A percentile compares a stretch with the other conserved stretches of the same genome.
phyloP scores from a whole-genome alignment of 2,113 vertebrate genomes.

The Sorex araneus region DNA sequence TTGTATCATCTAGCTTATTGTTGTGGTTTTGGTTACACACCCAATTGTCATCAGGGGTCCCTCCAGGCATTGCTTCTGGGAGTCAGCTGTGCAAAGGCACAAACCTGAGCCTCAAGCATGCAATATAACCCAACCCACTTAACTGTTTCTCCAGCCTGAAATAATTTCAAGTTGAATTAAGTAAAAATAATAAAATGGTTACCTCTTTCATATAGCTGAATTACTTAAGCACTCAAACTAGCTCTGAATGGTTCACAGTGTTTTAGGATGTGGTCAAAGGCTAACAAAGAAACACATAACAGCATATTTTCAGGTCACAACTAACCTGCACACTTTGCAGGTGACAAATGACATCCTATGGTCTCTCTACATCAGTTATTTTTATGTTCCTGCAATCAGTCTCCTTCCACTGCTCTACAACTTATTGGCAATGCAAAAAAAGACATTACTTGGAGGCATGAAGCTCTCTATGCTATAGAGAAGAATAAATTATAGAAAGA shows the following conservation, averaged over 20 bases:
- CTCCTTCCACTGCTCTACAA: not conserved
- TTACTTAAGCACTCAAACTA: conserved; percentile 6
- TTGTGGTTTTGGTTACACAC: too few relatives aligned
- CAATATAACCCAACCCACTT: too few relatives aligned
- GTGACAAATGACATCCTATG: conserved; percentile 76
- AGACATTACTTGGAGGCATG: not conserved
- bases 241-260: conserved; percentile 43
- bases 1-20: not conserved
- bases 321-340: conserved; percentile 44
- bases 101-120: too few relatives aligned
- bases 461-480: too few relatives aligned
- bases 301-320: conserved; percentile 39
- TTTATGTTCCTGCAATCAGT: conserved; percentile 63
- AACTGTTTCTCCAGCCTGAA: too few relatives aligned
- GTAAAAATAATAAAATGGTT: conserved; percentile 27
- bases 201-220: not conserved
- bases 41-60: too few relatives aligned
- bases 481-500: not conserved
- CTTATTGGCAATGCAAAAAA: not conserved
- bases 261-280: conserved; percentile 81
- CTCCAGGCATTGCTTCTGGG: too few relatives aligned
- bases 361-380: conserved; percentile 56
- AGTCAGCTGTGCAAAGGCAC: too few relatives aligned
- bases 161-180: not conserved
- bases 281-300: conserved; percentile 7